Evolutionary conservation across 2,888 invertebrate genomes (phyloP), one percentile per base, ranked within the genome.

Genomic region (Xestoiulus laeticollis): DNA sequence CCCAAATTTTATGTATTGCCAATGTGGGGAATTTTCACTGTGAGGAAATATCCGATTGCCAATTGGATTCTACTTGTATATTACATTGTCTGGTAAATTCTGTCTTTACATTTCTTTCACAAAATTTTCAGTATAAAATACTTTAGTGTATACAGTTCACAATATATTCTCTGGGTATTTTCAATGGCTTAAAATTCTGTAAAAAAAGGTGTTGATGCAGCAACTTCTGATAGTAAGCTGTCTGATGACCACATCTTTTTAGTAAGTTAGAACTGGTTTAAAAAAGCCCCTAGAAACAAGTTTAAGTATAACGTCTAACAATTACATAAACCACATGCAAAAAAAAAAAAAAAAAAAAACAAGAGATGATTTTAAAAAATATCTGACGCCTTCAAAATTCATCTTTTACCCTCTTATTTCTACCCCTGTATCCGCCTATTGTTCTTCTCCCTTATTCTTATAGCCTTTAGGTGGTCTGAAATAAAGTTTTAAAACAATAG

Each of bases 391-490:
- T 78, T 4, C 78, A 30, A 78, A 30, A 78, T 78, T 26, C 78
- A 78, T 78, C 78, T 78, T 78, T 78, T 14, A n/a, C 78, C 78
- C 78, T 26, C 30, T 78, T 30, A 30, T 78, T 30, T 26, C 78
- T 30, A 26, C 78, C 78, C 78, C 78, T 78, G 78, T 26, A 78
- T 78, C 78, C 78, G 78, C 78, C 78, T 78, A 78, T 78, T 78
- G 78, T 78, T 78, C 78, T 78, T 78, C 26, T 78, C 78, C 78
- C 78, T 30, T 78, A 78, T 78, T 78, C 78, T 78, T 30, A 78
- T 4, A 30, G 30, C 30, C 78, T 30, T 78, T 78, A 26, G 78
- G 78, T 78, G 78, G 78, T 78, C 78, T 78, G 78, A 78, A 78
- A 78, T 78, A 78, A 30, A 78, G 26, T 78, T 78, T 78, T 30